Base-by-base conservation (phyloP, 2,113 vertebrate species). In the Suricata suricatta region DNA sequence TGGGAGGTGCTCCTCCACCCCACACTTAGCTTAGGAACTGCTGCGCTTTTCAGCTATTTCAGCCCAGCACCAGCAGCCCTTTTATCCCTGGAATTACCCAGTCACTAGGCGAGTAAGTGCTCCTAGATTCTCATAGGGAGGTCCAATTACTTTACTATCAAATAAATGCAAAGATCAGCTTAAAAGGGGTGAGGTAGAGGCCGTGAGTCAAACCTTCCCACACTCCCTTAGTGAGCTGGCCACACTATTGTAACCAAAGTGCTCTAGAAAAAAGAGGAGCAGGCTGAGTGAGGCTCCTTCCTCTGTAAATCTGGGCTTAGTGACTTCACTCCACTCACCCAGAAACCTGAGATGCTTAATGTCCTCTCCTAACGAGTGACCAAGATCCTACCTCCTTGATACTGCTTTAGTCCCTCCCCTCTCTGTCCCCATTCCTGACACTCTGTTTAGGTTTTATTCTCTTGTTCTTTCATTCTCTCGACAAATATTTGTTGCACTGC, bases 321-420 rank as follows among this genome's bases (percentile, higher is more conserved):
- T 31, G 47, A 1, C 57, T 16, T 69, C 41, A 14, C 35, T 57
- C 90, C 79, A 72, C 64, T 72, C 33, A 35, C 29, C 5, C 29
- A 33, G 27, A 44, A 54, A 21, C 10, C 71, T 19, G 25, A 68
- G 47, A 2, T 10, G 64, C 60, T 38, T 31, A 41, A 47, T 9
- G 33, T 16, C 23, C 27, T 25, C 27, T 63, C 21, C 16, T 2
- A 0, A 15, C 2, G 38, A 29, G 5, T 10, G 10, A 13, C 31
- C 57, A 54, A 38, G 52, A 35, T 3, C 31, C 60, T 63, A 15
- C 38, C 4, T 38, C 77, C n/a, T 52, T 7, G 7, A 0, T 0
- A 13, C 2, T 38, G 27, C 64, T 47, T 11, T 19, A 35, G 10
- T 63, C 23, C 16, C 4, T 16, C 38, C 52, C 25, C 25, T 31